A percentile compares a stretch with the other conserved stretches of the same genome.
phyloP scores from a whole-genome alignment of 2,113 vertebrate species.

The Equus quagga region DNA sequence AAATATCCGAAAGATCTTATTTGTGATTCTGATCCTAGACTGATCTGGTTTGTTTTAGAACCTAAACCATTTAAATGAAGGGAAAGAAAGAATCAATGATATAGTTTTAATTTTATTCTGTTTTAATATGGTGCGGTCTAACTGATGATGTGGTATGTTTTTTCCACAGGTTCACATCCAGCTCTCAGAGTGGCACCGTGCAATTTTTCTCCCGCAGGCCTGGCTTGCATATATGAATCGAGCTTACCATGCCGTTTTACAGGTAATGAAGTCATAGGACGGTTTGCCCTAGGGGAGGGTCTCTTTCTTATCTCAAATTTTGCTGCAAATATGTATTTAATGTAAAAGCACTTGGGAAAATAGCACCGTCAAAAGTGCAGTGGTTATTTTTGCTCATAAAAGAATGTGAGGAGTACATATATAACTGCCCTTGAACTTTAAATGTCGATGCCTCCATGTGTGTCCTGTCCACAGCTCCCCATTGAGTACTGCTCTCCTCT shows the following conservation, averaged over 20 bases:
- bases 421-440: background rate
- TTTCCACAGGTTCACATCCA: constrained; percentile 95
- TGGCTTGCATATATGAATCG: constrained; percentile 95
- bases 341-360: constrained; percentile 24
- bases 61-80: constrained; percentile 32
- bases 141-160: background rate
- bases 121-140: background rate
- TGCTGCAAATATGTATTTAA: background rate
- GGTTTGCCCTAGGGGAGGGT: background rate
- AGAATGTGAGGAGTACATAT: background rate
- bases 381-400: background rate
- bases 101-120: background rate
- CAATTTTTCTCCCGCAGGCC: constrained; percentile 93
- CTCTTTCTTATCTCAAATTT: background rate
- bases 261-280: constrained; percentile 86
- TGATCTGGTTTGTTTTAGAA: constrained; percentile 53
- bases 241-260: constrained; percentile 92
- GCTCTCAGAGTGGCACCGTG: constrained; percentile 96
- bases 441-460: background rate
- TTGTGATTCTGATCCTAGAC: constrained; percentile 47
- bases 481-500: background rate
- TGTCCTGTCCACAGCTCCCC: background rate
- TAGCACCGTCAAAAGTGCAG: background rate
- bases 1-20: constrained; percentile 53
- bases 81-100: constrained; percentile 5